Evolutionary conservation across 2,888 invertebrate species (phyloP).

Genomic region (Myopa tessellatipennis): DNA sequence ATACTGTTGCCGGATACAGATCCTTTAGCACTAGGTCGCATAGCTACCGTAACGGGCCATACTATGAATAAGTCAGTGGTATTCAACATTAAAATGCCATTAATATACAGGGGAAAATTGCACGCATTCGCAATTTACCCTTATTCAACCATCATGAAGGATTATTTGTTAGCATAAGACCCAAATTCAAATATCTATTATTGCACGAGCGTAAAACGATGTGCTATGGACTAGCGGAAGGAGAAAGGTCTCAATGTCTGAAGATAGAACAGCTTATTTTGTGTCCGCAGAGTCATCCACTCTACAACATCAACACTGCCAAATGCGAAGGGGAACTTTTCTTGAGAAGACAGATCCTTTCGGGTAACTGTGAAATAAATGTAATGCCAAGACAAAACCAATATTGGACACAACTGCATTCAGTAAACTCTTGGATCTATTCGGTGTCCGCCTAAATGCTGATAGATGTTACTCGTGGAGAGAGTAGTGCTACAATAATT

Average conservation of each 20-base stretch:
- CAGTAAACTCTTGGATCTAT: constrained; percentile 13
- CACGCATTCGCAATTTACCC: neutral
- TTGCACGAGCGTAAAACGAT: neutral
- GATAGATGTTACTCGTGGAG: no score
- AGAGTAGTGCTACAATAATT: constrained; percentile 9
- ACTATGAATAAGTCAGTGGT: neutral
- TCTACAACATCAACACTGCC: constrained; percentile 8
- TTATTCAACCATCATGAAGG: neutral
- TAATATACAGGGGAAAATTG: constrained; percentile 1
- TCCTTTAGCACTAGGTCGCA: neutral
- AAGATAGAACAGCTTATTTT: neutral
- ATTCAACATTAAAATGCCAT: constrained; percentile 5
- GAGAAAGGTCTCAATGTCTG: constrained; percentile 1
- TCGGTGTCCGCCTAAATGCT: no score
- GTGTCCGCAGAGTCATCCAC: neutral
- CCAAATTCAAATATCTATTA: neutral
- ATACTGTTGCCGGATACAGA: neutral
- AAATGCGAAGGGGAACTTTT: constrained; percentile 9
- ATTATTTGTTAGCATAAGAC: neutral
- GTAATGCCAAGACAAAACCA: constrained; percentile 1
- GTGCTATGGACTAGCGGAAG: neutral
- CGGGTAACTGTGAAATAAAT: constrained; percentile 4
- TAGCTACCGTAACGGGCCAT: neutral
- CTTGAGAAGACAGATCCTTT: neutral
- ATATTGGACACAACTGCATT: no score